phyloP scores from a whole-genome alignment of 2,113 vertebrate genomes.

The Andinoacara biseriatus region DNA sequence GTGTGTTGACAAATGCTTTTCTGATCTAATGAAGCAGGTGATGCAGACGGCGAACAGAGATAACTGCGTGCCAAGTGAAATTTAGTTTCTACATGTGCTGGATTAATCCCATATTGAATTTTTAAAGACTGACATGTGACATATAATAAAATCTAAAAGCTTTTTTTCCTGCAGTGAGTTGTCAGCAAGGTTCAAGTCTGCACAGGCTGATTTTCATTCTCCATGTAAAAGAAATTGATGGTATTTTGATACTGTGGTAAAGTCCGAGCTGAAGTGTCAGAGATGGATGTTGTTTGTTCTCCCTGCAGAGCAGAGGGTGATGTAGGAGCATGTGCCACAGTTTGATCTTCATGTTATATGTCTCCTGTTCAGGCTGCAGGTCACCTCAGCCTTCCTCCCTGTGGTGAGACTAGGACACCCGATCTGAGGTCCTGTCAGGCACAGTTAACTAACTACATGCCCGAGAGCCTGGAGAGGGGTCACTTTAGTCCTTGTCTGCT shows the following conservation, averaged over 20 bases:
- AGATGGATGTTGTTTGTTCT: constrained; percentile 28
- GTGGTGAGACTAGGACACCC: constrained; percentile 56
- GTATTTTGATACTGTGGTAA: not conserved
- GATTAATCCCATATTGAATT: not conserved
- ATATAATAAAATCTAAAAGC: not conserved
- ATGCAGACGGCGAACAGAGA: constrained; percentile 25
- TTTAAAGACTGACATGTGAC: not conserved
- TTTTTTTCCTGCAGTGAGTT: not conserved
- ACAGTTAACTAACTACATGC: constrained; percentile 57
- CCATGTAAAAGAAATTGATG: not conserved
- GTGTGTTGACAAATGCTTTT: constrained; percentile 13
- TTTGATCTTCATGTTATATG: constrained; percentile 65
- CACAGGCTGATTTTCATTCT: constrained; percentile 1
- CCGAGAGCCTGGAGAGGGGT: not conserved
- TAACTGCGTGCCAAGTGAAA: not conserved
- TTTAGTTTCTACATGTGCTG: not conserved
- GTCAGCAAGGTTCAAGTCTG: not conserved
- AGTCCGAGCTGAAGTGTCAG: constrained; percentile 8
- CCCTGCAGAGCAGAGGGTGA: constrained; percentile 30
- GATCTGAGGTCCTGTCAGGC: constrained; percentile 65
- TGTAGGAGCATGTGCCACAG: constrained; percentile 51
- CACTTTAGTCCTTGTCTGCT: not conserved
- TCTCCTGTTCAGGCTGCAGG: constrained; percentile 63
- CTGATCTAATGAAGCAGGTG: constrained; percentile 24
- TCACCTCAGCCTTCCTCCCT: constrained; percentile 56